phyloP scores from a whole-genome alignment of 2,113 vertebrate species.

The Geothlypis trichas region DNA sequence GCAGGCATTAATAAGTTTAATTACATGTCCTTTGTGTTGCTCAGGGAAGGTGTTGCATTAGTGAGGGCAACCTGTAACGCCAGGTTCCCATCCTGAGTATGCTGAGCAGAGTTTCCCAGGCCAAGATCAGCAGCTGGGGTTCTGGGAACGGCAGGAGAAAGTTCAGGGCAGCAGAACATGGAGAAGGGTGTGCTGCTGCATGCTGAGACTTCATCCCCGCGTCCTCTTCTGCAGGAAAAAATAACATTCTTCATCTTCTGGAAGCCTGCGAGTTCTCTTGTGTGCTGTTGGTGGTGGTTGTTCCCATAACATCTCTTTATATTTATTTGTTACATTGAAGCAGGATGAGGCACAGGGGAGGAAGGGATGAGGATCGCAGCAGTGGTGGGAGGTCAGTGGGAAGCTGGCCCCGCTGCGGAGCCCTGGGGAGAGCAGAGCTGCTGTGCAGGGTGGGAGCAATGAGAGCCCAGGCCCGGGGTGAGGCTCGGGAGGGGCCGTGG shows the following conservation, averaged over 20 bases:
- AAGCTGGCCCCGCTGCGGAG: not conserved
- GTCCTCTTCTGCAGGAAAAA: not conserved
- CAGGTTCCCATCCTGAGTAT: not conserved
- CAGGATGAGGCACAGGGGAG: not conserved
- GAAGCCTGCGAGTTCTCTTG: not conserved
- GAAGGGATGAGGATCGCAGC: not conserved
- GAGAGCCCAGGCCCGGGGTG: rapidly evolving
- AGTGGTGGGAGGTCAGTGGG: not conserved
- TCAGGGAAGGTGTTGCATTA: not conserved
- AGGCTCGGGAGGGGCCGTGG: not conserved
- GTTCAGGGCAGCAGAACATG: not conserved
- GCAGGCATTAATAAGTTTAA: slow-evolving; percentile 48
- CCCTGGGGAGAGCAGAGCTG: not conserved
- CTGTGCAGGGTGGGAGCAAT: rapidly evolving
- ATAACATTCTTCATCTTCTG: not conserved
- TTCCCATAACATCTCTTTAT: not conserved
- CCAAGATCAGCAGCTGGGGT: not conserved
- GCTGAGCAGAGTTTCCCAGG: not conserved
- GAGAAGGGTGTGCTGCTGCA: not conserved
- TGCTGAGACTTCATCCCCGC: not conserved
- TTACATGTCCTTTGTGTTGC: slow-evolving; percentile 34
- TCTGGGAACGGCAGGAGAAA: not conserved
- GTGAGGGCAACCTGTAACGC: not conserved
- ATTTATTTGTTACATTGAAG: not conserved
- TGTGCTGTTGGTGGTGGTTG: not conserved